A percentile compares a stretch with the other conserved stretches of the same genome.
phyloP scores from a whole-genome alignment of 2,888 invertebrate genomes.

The Lampropteryx suffumata region DNA sequence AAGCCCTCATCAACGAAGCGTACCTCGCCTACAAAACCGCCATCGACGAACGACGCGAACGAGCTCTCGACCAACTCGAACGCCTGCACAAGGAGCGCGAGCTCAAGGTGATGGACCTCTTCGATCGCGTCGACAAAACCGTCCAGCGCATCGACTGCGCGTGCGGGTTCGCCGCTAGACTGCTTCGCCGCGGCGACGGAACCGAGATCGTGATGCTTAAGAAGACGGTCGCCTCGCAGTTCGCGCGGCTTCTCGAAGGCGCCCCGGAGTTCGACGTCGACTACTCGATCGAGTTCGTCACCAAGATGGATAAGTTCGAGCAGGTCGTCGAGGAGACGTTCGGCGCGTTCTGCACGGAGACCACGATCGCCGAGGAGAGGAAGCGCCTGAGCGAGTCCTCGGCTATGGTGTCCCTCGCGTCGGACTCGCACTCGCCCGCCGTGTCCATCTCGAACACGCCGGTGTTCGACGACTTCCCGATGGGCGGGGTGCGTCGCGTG shows the following conservation, averaged over 20 bases:
- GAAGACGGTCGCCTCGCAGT: conserved; percentile 89
- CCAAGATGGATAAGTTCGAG: conserved; percentile 91
- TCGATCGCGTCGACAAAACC: conserved; percentile 91
- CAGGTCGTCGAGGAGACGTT: conserved; percentile 87
- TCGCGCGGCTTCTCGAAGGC: conserved; percentile 90
- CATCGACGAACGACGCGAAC: conserved; percentile 91
- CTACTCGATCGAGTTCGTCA: conserved; percentile 91
- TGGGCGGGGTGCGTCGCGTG: conserved; percentile 79
- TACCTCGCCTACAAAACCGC: conserved; percentile 91
- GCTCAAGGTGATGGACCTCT: conserved; percentile 94
- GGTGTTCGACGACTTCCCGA: conserved; percentile 88
- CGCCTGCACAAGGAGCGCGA: conserved; percentile 92
- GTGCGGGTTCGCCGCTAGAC: conserved; percentile 91
- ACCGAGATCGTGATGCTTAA: conserved; percentile 93
- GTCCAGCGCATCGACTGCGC: conserved; percentile 93
- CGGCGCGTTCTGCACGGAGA: conserved; percentile 88
- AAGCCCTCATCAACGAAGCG: conserved; percentile 90
- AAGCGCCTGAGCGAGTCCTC: conserved; percentile 75
- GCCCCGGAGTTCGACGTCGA: conserved; percentile 92
- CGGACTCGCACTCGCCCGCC: conserved; percentile 73
- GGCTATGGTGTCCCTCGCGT: conserved; percentile 68
- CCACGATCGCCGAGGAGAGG: conserved; percentile 80
- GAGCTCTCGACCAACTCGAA: conserved; percentile 88
- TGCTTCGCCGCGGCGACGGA: conserved; percentile 92
- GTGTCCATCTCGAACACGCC: conserved; percentile 85